phyloP scores from a whole-genome alignment of 2,797 vertebrate genomes.

The Garrulus glandarius region DNA sequence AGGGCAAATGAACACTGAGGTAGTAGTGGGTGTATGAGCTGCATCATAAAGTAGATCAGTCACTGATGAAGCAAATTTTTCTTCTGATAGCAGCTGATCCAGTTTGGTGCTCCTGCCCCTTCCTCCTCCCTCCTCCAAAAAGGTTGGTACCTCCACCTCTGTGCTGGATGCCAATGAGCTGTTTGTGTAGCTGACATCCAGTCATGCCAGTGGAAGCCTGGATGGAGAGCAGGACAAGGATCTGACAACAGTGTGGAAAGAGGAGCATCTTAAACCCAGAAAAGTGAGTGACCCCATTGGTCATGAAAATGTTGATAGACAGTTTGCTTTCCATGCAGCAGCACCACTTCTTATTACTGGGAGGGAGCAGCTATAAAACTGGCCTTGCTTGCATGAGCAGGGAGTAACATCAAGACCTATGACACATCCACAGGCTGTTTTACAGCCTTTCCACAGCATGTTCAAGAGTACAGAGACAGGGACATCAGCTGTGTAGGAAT shows the following conservation, averaged over 20 bases:
- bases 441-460: background rate
- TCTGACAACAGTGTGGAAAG: background rate
- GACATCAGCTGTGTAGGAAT: background rate
- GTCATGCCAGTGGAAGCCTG: background rate
- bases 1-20: background rate
- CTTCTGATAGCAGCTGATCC: background rate
- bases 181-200: background rate
- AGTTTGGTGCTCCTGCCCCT: background rate
- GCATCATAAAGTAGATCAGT: background rate
- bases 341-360: background rate
- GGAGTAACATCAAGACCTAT: background rate
- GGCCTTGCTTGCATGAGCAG: background rate
- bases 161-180: background rate
- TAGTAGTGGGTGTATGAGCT: background rate
- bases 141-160: background rate
- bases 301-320: background rate
- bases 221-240: background rate
- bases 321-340: background rate
- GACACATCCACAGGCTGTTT: background rate
- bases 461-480: background rate
- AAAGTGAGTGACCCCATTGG: background rate
- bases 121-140: background rate
- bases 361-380: background rate
- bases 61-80: background rate
- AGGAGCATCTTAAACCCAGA: background rate